phyloP scores from a whole-genome alignment of 2,797 vertebrate species.

The Enteromius paludinosus region DNA sequence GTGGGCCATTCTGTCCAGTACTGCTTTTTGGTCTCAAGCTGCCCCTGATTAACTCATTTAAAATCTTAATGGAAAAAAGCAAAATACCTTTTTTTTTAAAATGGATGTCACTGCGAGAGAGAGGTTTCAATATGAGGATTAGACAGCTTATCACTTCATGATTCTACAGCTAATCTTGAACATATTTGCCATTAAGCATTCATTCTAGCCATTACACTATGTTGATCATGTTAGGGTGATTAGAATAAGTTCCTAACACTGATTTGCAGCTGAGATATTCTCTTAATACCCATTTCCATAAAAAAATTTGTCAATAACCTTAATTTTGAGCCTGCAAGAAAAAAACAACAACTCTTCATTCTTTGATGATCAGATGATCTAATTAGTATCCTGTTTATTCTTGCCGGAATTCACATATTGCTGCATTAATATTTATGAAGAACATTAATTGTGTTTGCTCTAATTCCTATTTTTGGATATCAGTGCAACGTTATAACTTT shows the following conservation, averaged over 20 bases:
- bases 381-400: conserved; percentile 60
- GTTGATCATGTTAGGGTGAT: neutral
- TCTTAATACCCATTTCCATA: conserved; percentile 1
- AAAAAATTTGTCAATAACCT: conserved; percentile 38
- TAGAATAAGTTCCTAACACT: neutral
- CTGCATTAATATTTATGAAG: conserved; percentile 63
- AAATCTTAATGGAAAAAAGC: no score
- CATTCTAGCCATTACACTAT: neutral
- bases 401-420: conserved; percentile 52
- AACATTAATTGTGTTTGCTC: conserved; percentile 50
- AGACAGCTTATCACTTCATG: neutral
- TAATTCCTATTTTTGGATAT: conserved; percentile 38
- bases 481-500: conserved; percentile 7
- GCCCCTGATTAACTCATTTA: no score
- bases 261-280: neutral
- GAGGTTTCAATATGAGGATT: neutral
- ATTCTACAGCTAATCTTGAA: neutral
- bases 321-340: conserved; percentile 50
- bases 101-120: neutral
- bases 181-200: neutral
- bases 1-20: neutral
- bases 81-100: neutral
- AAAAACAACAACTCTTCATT: conserved; percentile 23
- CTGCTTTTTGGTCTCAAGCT: no score
- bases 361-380: conserved; percentile 52